A percentile compares a stretch with the other conserved stretches of the same genome.
Evolutionary conservation across 1,140 invertebrate species (phyloP).

Genomic region (Microplitis mediator): DNA sequence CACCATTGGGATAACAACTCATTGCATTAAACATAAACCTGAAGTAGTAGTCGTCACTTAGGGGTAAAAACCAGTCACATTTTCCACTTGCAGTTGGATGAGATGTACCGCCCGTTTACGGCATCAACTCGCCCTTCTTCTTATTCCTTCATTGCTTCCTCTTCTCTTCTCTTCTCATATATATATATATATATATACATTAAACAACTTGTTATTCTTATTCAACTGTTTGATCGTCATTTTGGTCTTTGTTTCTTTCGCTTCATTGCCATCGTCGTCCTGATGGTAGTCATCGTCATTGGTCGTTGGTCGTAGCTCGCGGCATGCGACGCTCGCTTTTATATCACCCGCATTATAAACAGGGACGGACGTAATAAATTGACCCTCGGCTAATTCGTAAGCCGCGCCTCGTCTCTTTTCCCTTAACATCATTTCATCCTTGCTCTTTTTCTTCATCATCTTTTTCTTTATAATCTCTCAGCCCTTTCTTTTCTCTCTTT

Average conservation of each 20-base stretch:
- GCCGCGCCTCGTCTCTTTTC: conserved; percentile 23
- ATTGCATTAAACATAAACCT: conserved; percentile 46
- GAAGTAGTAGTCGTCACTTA: conserved; percentile 9
- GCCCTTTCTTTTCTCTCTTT: neutral
- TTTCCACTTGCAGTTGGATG: conserved; percentile 46
- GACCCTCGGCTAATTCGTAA: conserved; percentile 38
- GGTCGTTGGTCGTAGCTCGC: neutral
- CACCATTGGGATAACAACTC: conserved; percentile 19
- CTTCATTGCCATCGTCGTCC: neutral
- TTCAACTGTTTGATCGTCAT: too few species aligned
- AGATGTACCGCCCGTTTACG: conserved; percentile 47
- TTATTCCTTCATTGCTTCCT: neutral
- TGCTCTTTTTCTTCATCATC: neutral
- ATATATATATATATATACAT: too few species aligned
- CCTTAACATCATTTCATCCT: neutral
- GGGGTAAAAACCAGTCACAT: conserved; percentile 47
- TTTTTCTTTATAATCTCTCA: conserved; percentile 10
- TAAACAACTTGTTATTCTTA: too few species aligned
- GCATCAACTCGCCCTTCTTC: conserved; percentile 27
- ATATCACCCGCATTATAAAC: conserved; percentile 36
- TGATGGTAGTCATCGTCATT: too few species aligned
- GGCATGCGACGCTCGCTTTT: conserved; percentile 29
- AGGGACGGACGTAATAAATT: conserved; percentile 38
- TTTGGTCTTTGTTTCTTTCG: neutral
- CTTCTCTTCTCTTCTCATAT: neutral